phyloP scores from a whole-genome alignment of 1,140 invertebrate species.

The Ruditapes philippinarum region DNA sequence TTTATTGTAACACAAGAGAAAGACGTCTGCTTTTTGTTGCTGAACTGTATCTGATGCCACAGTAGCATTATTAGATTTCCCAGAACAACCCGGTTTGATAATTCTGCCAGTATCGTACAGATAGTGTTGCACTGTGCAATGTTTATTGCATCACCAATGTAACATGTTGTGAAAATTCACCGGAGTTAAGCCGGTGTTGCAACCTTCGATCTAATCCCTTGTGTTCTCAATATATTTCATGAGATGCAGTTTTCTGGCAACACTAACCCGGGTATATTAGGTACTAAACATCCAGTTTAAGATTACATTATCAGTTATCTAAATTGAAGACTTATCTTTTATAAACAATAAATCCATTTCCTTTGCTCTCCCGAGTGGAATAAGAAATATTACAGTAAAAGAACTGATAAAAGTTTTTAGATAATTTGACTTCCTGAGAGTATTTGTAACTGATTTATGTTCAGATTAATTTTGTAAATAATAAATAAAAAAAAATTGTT shows the following conservation, averaged over 20 bases:
- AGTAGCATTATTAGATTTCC: not conserved
- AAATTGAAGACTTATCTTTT: not conserved
- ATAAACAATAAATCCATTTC: constrained; percentile 11
- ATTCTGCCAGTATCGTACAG: not conserved
- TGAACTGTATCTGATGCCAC: not conserved
- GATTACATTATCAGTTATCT: not conserved
- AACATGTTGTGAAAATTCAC: too few relatives aligned
- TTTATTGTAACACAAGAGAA: not conserved
- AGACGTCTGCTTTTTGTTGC: not conserved
- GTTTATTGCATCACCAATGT: too few relatives aligned
- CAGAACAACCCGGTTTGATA: not conserved
- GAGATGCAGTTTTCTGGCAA: not conserved
- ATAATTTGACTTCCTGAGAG: too few relatives aligned
- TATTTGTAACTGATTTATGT: too few relatives aligned
- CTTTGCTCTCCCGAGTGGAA: not conserved
- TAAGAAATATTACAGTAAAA: not conserved
- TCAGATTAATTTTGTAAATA: too few relatives aligned
- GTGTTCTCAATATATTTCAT: not conserved
- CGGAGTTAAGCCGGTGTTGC: too few relatives aligned
- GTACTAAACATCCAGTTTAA: not conserved
- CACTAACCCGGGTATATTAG: too few relatives aligned
- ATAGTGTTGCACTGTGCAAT: too few relatives aligned
- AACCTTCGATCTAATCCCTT: not conserved
- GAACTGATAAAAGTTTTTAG: too few relatives aligned
- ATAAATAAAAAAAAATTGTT: too few relatives aligned